Percentiles rank a stretch among this genome's conserved stretches.
Evolutionary conservation across 1,140 invertebrate species (phyloP).

Genomic region (Harlomillsia oculata): DNA sequence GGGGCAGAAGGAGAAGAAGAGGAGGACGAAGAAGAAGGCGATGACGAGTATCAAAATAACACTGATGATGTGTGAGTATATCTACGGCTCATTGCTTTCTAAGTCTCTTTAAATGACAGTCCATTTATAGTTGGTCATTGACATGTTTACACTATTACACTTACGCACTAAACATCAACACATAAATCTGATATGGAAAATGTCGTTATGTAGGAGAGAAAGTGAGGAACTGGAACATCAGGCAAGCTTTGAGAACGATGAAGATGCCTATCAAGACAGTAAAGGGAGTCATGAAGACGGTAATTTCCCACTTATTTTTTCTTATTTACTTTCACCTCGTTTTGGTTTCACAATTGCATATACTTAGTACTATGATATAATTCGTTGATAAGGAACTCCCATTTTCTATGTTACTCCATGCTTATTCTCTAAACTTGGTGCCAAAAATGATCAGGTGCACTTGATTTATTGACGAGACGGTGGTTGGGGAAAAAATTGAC

Average conservation of each 20-base stretch:
- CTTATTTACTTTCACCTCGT: neutral
- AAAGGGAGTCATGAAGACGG: too few species aligned
- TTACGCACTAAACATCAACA: neutral
- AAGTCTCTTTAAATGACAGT: neutral
- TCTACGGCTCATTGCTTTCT: neutral
- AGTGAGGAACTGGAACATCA: conserved; percentile 25
- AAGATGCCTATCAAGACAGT: conserved; percentile 24
- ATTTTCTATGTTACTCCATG: too few species aligned
- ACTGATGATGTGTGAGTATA: conserved; percentile 32
- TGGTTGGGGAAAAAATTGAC: too few species aligned
- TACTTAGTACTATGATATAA: neutral
- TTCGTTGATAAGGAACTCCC: too few species aligned
- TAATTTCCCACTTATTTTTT: too few species aligned
- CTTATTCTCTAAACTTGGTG: too few species aligned
- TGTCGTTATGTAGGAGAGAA: conserved; percentile 30
- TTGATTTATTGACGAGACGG: too few species aligned
- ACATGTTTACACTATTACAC: neutral
- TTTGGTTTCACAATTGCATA: neutral
- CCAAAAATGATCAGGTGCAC: too few species aligned
- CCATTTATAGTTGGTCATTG: neutral
- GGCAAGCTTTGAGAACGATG: conserved; percentile 23
- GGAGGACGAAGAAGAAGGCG: conserved; percentile 46
- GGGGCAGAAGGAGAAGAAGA: conserved; percentile 31
- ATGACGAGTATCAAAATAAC: conserved; percentile 43
- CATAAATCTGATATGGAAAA: neutral